Evolutionary conservation across 2,888 invertebrate species (phyloP), one percentile per base, ranked within the genome.

Genomic region (Dysmachus trigonus): DNA sequence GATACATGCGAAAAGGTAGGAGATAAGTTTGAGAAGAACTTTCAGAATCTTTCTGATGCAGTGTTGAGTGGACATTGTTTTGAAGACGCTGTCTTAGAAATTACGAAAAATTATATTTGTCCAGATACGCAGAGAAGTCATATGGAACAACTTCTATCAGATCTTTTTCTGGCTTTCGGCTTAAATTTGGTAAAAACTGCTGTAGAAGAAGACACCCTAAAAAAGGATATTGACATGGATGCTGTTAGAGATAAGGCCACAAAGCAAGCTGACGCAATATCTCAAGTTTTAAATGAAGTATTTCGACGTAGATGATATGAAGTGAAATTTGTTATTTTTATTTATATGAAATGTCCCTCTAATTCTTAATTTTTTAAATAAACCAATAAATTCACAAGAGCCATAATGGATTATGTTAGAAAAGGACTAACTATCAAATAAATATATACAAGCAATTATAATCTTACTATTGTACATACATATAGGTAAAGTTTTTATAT

Each of bases 151-250:
- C 72, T 85, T 15, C 33, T 85, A 13, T 73, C 74, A 6, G 47
- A 74, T 5, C 18, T 85, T 1, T 85, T 73, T 51, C 38, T 85
- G n/a, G 74, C 84, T 13, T 85, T 72, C 13, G 27, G 73, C 6
- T 38, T 85, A 33, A 85, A 74, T 51, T 74, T 85, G 31, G 73
- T 85, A 18, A 85, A 85, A 22, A 33, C 47, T 18, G 47, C 84
- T 13, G 51, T 73, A 8, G 33, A 30, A 7, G 35, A 74, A 15
- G 62, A 33, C 6, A 4, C 22, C 30, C 31, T 31, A 5, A 71
- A 82, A 8, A 35, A 27, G 71, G 35, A 71, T 5, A 22, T 82
- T 27, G 82, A 82, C 33, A 82, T 82, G 31, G 8, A 35, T 71
- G 53, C 33, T 7, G 27, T 82, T 15, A 71, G 33, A 8, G 15